Percentiles rank a stretch among this genome's conserved stretches.
Evolutionary conservation across 2,888 invertebrate species (phyloP).

Genomic region (Xestia ashworthii): DNA sequence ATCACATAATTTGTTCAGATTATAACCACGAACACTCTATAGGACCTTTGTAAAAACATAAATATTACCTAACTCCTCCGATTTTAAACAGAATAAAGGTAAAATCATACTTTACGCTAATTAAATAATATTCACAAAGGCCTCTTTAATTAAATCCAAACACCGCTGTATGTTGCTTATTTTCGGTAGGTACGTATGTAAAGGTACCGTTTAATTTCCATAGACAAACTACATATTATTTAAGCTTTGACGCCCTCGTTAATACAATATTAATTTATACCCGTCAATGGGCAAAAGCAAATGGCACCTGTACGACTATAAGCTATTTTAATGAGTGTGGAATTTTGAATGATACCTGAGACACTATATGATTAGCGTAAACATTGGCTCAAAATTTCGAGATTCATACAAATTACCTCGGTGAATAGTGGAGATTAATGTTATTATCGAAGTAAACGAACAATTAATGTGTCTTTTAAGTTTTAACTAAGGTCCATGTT

Average conservation of each 20-base stretch:
- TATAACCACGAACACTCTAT: not conserved
- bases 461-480: not conserved
- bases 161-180: slow-evolving; percentile 64
- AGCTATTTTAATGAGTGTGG: slow-evolving; percentile 29
- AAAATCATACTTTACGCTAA: slow-evolving; percentile 70
- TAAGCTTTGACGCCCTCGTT: slow-evolving; percentile 23
- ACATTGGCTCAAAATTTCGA: slow-evolving; percentile 29
- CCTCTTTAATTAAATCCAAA: slow-evolving; percentile 76
- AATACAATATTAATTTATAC: slow-evolving; percentile 34
- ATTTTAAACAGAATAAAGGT: slow-evolving; percentile 45
- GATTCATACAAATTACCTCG: not conserved
- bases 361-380: slow-evolving; percentile 39
- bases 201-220: slow-evolving; percentile 40
- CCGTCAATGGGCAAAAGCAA: slow-evolving; percentile 34
- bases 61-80: slow-evolving; percentile 7
- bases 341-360: slow-evolving; percentile 23
- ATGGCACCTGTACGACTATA: not conserved
- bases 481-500: too few species aligned
- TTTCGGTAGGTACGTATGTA: slow-evolving; percentile 40
- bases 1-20: not conserved
- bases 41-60: not conserved
- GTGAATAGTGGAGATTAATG: slow-evolving; percentile 4
- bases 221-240: slow-evolving; percentile 20
- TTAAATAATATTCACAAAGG: slow-evolving; percentile 76
- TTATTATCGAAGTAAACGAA: not conserved